Percentiles rank a stretch among this genome's conserved stretches.
These are phyloP conservation scores for Eueremaeus valkanovi DNA, from an alignment of 2,888 invertebrate species.

Conservation along the genomic window DNA sequence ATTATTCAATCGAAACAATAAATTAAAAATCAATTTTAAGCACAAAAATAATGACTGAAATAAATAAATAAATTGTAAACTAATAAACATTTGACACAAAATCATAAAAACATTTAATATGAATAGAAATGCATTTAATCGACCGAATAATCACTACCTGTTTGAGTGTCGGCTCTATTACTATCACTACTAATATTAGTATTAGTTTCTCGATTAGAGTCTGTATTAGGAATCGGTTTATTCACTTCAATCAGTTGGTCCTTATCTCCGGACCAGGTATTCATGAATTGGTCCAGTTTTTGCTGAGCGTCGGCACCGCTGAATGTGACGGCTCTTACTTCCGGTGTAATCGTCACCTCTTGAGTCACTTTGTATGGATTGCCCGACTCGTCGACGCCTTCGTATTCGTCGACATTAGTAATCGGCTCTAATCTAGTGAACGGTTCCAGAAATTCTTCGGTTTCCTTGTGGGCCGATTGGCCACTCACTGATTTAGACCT, in stretches of 20 bases:
- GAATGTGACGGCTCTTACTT: conserved; percentile 58
- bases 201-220: background rate
- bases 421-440: conserved; percentile 42
- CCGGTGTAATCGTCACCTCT: conserved; percentile 56
- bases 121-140: background rate
- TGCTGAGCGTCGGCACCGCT: conserved; percentile 58
- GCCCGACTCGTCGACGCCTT: conserved; percentile 46
- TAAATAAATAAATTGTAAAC: background rate
- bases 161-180: background rate
- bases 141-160: background rate
- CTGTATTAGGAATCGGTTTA: background rate
- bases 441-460: conserved; percentile 56
- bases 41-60: background rate
- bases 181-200: background rate
- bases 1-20: background rate
- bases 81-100: background rate
- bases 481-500: conserved; percentile 54
- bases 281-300: conserved; percentile 57
- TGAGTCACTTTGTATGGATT: conserved; percentile 45
- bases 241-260: conserved; percentile 1
- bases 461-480: conserved; percentile 56
- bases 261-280: conserved; percentile 44
- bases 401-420: conserved; percentile 46
- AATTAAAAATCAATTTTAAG: background rate
- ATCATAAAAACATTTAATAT: background rate